Base-by-base conservation (phyloP, 2,888 invertebrate species). In the Rhodophaea formosa region DNA sequence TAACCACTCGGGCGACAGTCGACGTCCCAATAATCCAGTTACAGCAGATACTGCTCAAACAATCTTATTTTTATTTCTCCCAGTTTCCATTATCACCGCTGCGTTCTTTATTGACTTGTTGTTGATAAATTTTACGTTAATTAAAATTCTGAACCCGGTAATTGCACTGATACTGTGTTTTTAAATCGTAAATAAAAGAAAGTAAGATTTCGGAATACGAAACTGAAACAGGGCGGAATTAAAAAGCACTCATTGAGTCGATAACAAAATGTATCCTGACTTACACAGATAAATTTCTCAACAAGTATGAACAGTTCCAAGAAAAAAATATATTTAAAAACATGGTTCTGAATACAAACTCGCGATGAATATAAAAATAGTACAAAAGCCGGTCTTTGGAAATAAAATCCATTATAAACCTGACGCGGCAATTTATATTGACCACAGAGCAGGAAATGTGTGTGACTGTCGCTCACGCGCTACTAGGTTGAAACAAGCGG, bases 1-100 rank as follows among this genome's bases (percentile, higher is more conserved):
- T 70, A 74, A 30, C 72, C 74, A 65, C 67, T 58, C 62, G 56
- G 65, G 61, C 59, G 62, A 63, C 58, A 67, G 61, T 53, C 29
- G 56, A 15, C 59, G 58, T 23, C 47, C 57, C 43, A 57, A 45
- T 59, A 49, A 56, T 62, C 59, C 62, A 62, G 39, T 57, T 49
- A 55, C 55, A 32, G 12, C 45, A 56, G 58, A 60, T 56, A 57
- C 51, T 23, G 46, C 45, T 45, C 30, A 53, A 54, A 44, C 15
- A 15, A 47, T 46, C 15, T 58, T 29, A 30, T 32, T 54, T n/a
- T 17, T 35, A 35, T 35, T 51, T n/a, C 51, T 8, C 15, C 32
- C 49, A 10, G 23, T 23, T 23, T 7, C 16, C 16, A 51, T n/a
- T 51, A 51, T 51, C 12, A 35, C 16, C 35, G 23, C n/a, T n/a